Base-by-base conservation (phyloP, 2,797 vertebrate genomes). In the Botia kubotai region DNA sequence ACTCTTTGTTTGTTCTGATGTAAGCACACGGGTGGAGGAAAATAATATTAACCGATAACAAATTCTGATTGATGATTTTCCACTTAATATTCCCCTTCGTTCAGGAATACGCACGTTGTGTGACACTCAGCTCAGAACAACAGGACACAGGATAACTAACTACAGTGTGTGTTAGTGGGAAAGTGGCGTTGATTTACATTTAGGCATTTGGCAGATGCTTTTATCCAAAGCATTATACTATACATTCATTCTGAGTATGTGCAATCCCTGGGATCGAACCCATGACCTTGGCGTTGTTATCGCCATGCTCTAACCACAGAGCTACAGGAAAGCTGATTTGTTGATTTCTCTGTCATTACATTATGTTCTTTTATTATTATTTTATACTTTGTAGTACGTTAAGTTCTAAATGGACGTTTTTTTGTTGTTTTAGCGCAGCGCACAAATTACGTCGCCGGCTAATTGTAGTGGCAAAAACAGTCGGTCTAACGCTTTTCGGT, bases 361-460 rank as follows among this genome's bases (percentile, higher is more conserved):
- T n/a, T n/a, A 77, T 33, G 36, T n/a, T 48, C 75, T 77, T 77
- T 77, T 21, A 58, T 48, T 77, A 10, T 46, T 53, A 58, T 69
- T 48, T 23, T 50, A 14, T 39, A n/a, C n/a, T n/a, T n/a, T n/a
- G n/a, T n/a, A n/a, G n/a, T n/a, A n/a, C n/a, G n/a, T 57, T n/a
- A 33, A 77, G 19, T 77, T 48, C 58, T 12, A 50, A 63, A 60
- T 63, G 7, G 39, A 21, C 11, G n/a, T n/a, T n/a, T n/a, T n/a
- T n/a, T n/a, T n/a, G n/a, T n/a, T n/a, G 2, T 10, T 77, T 67
- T 68, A 81, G 48, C 26, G 69, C 33, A 7, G 26, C 52, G 57
- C 46, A 58, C 72, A 75, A 72, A 77, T 79, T 29, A 75, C 50
- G n/a, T n/a, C n/a, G n/a, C n/a, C n/a, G n/a, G n/a, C n/a, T n/a